phyloP scores from a whole-genome alignment of 1,140 invertebrate genomes.

The Drosophila guanche region DNA sequence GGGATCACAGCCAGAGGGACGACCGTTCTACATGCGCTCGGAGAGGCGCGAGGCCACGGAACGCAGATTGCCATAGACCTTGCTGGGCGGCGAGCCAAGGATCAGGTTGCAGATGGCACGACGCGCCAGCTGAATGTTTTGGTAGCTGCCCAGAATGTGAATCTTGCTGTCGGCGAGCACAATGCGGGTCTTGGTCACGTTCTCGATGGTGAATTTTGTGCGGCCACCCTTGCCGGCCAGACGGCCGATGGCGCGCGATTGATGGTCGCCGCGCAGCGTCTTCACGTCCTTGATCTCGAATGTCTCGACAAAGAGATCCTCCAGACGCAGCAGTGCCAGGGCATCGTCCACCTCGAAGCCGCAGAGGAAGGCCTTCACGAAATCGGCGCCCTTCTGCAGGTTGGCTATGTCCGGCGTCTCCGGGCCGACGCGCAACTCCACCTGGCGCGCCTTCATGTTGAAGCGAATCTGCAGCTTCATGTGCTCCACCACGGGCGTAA shows the following conservation, averaged over 20 bases:
- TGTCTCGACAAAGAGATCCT: slow-evolving; percentile 98
- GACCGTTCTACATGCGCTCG: slow-evolving; percentile 88
- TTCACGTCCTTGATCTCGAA: slow-evolving; percentile 99
- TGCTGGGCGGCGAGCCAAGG: slow-evolving; percentile 96
- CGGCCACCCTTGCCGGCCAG: slow-evolving; percentile 98
- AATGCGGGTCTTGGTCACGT: slow-evolving; percentile 99
- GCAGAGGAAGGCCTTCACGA: slow-evolving; percentile 97
- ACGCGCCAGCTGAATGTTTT: slow-evolving; percentile 98
- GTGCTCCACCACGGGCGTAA: slow-evolving; percentile 97
- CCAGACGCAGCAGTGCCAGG: slow-evolving; percentile 95
- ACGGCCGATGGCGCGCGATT: slow-evolving; percentile 97
- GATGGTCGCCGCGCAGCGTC: slow-evolving; percentile 97
- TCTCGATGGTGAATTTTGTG: slow-evolving; percentile 99
- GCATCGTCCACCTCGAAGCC: slow-evolving; percentile 99
- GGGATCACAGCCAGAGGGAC: slow-evolving; percentile 40
- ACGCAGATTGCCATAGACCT: slow-evolving; percentile 97
- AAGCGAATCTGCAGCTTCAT: slow-evolving; percentile 97
- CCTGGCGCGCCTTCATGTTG: slow-evolving; percentile 94
- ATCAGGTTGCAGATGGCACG: slow-evolving; percentile 99
- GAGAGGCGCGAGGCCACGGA: slow-evolving; percentile 92
- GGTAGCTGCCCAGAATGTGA: slow-evolving; percentile 98
- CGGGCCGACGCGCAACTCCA: slow-evolving; percentile 83
- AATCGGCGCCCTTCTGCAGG: slow-evolving; percentile 98
- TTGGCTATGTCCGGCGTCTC: slow-evolving; percentile 95
- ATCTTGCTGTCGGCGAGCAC: slow-evolving; percentile 98